These are phyloP conservation scores for Pluvialis apricaria DNA, from an alignment of 2,113 vertebrate species.

Conservation along the genomic window DNA sequence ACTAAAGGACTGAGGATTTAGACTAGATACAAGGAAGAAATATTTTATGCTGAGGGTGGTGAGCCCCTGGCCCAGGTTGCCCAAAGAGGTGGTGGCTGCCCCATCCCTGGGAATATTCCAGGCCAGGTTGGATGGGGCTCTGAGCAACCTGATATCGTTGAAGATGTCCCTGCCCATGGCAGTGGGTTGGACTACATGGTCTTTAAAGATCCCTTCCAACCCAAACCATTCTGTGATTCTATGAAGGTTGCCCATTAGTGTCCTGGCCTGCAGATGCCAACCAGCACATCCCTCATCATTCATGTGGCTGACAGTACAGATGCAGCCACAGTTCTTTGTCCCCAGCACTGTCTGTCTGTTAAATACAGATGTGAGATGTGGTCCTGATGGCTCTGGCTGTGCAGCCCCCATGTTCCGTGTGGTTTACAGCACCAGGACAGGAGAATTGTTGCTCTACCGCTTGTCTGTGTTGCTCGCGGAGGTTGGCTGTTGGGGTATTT, in stretches of 20 bases:
- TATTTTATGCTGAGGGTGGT: no score
- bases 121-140: not conserved
- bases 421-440: not conserved
- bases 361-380: fast-evolving
- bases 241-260: not conserved
- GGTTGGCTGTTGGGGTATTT: not conserved
- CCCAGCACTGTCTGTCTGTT: not conserved
- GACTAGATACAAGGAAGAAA: no score
- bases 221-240: not conserved
- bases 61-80: no score
- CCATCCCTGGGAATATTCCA: not conserved
- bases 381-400: not conserved
- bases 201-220: not conserved
- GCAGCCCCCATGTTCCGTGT: fast-evolving
- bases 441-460: not conserved
- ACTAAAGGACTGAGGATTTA: no score
- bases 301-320: fast-evolving
- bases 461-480: not conserved
- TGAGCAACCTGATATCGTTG: not conserved
- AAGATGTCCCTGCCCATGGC: not conserved
- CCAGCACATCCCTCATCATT: fast-evolving
- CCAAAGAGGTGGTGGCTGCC: not conserved
- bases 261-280: not conserved
- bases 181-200: not conserved
- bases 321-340: fast-evolving